Percentiles rank a stretch among this genome's conserved stretches.
Conservation (phyloP, 2,113 vertebrate genomes). For the Caracal caracal region DNA sequence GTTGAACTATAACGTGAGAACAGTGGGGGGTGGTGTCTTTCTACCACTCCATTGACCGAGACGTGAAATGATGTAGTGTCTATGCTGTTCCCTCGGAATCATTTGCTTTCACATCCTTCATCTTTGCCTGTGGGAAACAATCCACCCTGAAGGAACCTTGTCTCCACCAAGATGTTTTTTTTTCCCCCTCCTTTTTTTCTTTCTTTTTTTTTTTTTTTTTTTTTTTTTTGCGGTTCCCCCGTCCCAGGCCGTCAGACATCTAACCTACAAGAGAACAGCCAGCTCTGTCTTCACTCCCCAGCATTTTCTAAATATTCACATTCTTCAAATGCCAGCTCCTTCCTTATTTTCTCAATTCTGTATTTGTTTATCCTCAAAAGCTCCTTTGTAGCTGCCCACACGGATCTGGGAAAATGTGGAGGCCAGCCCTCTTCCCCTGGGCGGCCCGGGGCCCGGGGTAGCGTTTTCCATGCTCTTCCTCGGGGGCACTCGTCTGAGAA, state of each 20-base stretch:
- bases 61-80: constrained; percentile 82
- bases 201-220: constrained; percentile 80
- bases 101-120: constrained; percentile 85
- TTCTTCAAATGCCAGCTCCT: constrained; percentile 94
- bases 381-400: constrained; percentile 92
- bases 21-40: constrained; percentile 70
- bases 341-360: constrained; percentile 99
- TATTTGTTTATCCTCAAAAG: constrained; percentile 97
- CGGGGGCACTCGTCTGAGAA: constrained; percentile 71
- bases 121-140: constrained; percentile 90
- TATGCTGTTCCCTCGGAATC: constrained; percentile 81
- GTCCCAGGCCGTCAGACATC: constrained; percentile 62
- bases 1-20: background rate
- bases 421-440: constrained; percentile 72
- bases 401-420: constrained; percentile 87
- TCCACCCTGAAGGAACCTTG: constrained; percentile 81
- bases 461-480: constrained; percentile 70
- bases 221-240: constrained; percentile 74
- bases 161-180: constrained; percentile 65
- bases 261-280: constrained; percentile 84
- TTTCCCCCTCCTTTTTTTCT: constrained; percentile 81
- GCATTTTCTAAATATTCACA: constrained; percentile 97
- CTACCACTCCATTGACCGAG: constrained; percentile 80
- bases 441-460: constrained; percentile 54
- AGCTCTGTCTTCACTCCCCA: constrained; percentile 86